A percentile compares a stretch with the other conserved stretches of the same genome.
Conservation (phyloP, 2,113 vertebrate species). For the Marcusenius ussheri region DNA sequence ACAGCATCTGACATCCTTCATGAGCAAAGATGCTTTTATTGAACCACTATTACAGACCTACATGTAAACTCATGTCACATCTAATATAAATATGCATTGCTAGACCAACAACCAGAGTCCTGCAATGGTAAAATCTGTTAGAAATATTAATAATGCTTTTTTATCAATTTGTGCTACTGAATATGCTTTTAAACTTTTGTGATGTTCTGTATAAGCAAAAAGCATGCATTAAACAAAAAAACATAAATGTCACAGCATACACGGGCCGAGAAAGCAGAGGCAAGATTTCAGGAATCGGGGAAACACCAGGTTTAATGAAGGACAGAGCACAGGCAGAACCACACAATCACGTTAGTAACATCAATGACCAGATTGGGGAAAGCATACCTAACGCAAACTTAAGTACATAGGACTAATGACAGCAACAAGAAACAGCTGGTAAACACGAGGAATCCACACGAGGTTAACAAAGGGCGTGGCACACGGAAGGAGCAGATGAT, state of each 20-base stretch:
- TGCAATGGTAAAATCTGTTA: background rate
- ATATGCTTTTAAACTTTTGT: background rate
- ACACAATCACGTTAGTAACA: too few relatives aligned
- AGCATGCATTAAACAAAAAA: background rate
- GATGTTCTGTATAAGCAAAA: background rate
- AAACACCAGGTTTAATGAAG: too few relatives aligned
- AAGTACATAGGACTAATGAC: background rate
- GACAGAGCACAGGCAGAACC: too few relatives aligned
- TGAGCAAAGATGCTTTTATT: background rate
- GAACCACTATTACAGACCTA: background rate
- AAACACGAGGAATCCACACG: too few relatives aligned
- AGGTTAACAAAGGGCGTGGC: background rate
- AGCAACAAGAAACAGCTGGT: too few relatives aligned
- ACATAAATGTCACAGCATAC: too few relatives aligned
- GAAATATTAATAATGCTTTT: background rate
- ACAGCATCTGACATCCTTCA: background rate
- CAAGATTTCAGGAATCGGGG: too few relatives aligned
- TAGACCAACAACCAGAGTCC: background rate
- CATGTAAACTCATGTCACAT: background rate
- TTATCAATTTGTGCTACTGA: background rate
- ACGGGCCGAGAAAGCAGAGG: too few relatives aligned
- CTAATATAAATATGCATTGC: background rate
- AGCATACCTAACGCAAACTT: background rate
- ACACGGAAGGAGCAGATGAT: too few relatives aligned
- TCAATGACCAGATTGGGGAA: too few relatives aligned